Percentiles rank a stretch among this genome's conserved stretches.
phyloP scores from a whole-genome alignment of 2,113 vertebrate species.

The Trochalopteron elliotii region DNA sequence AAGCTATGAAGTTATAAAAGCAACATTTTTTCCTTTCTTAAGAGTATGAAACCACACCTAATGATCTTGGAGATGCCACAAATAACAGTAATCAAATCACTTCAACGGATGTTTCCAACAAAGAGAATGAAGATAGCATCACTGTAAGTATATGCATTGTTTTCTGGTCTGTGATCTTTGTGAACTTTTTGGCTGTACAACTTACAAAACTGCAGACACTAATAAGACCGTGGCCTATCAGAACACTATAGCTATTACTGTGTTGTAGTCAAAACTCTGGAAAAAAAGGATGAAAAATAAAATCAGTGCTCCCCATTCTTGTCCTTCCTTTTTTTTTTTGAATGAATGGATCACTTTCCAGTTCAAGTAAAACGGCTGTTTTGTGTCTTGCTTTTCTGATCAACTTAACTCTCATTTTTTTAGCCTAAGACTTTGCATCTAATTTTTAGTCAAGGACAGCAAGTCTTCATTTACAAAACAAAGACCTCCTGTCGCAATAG shows the following conservation, averaged over 20 bases:
- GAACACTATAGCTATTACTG: neutral
- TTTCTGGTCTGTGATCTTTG: neutral
- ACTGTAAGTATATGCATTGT: conserved; percentile 83
- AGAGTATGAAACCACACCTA: conserved; percentile 81
- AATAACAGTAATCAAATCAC: conserved; percentile 78
- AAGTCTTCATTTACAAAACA: neutral
- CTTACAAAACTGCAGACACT: neutral
- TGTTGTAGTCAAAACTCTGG: neutral
- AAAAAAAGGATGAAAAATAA: neutral
- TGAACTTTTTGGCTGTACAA: neutral
- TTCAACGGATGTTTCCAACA: conserved; percentile 76
- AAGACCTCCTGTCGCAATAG: neutral
- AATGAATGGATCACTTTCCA: neutral
- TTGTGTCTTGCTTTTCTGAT: neutral
- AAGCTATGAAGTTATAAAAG: neutral
- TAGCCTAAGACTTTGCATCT: neutral
- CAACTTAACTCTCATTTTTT: neutral
- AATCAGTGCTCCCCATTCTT: neutral
- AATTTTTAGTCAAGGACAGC: neutral
- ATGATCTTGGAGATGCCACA: conserved; percentile 76
- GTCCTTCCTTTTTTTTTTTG: accelerated
- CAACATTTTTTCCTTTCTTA: conserved; percentile 44
- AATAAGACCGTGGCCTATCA: neutral
- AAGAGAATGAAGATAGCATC: conserved; percentile 85
- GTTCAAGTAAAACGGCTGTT: neutral